phyloP scores from a whole-genome alignment of 2,113 vertebrate genomes.

The Semnopithecus entellus region DNA sequence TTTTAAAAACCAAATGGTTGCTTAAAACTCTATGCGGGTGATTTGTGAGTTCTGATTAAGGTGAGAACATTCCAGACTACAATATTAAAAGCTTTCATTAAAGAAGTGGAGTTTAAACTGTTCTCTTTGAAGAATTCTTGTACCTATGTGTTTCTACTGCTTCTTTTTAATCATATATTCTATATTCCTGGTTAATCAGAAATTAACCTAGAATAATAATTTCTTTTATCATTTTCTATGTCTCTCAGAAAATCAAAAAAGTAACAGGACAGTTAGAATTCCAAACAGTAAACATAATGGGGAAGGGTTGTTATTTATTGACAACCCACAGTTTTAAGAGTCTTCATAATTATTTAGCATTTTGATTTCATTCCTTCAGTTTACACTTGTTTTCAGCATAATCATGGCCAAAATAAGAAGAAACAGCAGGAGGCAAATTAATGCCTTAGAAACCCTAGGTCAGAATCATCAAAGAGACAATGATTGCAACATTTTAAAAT shows the following conservation, averaged over 20 bases:
- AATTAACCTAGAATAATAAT: neutral
- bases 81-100: neutral
- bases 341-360: neutral
- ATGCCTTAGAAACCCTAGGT: slow-evolving; percentile 13
- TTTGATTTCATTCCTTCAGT: slow-evolving; percentile 19
- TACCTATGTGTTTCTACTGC: neutral
- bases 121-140: neutral
- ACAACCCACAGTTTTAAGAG: neutral
- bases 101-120: neutral
- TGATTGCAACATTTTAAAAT: slow-evolving; percentile 13
- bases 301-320: neutral
- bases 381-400: neutral
- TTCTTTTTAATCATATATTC: neutral
- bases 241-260: neutral
- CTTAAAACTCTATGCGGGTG: neutral
- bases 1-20: neutral
- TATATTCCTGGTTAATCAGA: neutral
- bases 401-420: slow-evolving; percentile 29
- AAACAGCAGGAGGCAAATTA: slow-evolving; percentile 29
- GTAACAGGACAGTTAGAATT: neutral
- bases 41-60: neutral
- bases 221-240: neutral
- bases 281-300: neutral
- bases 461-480: slow-evolving; percentile 41
- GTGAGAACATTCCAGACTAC: neutral